Conservation (phyloP, 2,113 vertebrate genomes). For the Pomatostomus ruficeps region DNA sequence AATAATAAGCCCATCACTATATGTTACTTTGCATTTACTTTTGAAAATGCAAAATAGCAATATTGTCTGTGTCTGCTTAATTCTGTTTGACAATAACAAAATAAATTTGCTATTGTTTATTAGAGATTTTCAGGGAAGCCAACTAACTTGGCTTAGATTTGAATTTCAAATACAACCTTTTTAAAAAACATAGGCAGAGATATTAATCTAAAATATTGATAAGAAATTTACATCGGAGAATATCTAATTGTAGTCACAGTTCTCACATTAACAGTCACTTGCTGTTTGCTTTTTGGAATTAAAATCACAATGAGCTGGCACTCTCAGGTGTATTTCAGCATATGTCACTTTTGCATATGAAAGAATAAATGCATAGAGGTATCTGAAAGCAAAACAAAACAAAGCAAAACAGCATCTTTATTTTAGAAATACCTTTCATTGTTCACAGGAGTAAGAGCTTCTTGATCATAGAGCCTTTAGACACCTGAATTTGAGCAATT, state of each 20-base stretch:
- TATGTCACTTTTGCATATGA: neutral
- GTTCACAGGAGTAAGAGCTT: neutral
- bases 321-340: constrained; percentile 9
- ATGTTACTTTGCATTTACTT: constrained; percentile 47
- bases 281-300: constrained; percentile 6
- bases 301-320: neutral
- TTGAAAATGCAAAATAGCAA: constrained; percentile 44
- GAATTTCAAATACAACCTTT: constrained; percentile 74
- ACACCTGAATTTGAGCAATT: neutral
- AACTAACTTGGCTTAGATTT: constrained; percentile 62
- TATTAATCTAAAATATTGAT: constrained; percentile 71
- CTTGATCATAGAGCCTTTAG: neutral
- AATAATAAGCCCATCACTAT: constrained; percentile 44
- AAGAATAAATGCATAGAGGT: neutral
- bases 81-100: constrained; percentile 62
- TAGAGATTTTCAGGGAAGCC: constrained; percentile 63
- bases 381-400: constrained; percentile 18
- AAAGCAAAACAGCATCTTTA: neutral
- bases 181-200: constrained; percentile 57
- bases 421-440: constrained; percentile 1
- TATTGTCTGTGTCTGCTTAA: constrained; percentile 56
- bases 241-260: constrained; percentile 61
- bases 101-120: constrained; percentile 66
- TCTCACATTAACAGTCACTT: constrained; percentile 3
- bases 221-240: constrained; percentile 62